phyloP scores from a whole-genome alignment of 2,797 vertebrate species.

The Anguilla pacifica region DNA sequence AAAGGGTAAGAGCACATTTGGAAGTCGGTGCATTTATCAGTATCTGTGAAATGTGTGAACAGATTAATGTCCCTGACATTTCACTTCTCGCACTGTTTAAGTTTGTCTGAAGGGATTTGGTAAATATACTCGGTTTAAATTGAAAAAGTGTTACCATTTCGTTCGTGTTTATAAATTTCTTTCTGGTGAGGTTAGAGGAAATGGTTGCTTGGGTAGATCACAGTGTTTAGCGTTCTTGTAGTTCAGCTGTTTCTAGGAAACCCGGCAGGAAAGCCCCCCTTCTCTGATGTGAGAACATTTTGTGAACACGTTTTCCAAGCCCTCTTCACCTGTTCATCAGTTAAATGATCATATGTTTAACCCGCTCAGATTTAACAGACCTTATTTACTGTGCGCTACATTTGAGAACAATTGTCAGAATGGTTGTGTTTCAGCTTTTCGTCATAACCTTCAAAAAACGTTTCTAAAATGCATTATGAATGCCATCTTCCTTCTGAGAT shows the following conservation, averaged over 20 bases:
- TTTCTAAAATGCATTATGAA: not conserved
- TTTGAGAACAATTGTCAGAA: not conserved
- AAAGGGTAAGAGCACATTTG: not conserved
- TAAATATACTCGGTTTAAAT: not conserved
- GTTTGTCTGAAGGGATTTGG: not conserved
- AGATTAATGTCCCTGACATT: conserved; percentile 5
- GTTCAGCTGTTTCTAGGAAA: conserved; percentile 18
- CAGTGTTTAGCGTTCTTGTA: conserved; percentile 11
- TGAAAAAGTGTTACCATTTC: conserved; percentile 7
- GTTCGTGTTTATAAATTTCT: conserved; percentile 12
- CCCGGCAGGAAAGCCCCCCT: not conserved
- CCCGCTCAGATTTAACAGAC: not conserved
- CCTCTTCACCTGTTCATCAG: not conserved
- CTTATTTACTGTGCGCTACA: not conserved
- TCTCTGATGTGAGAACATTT: not conserved
- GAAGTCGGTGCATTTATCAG: not conserved
- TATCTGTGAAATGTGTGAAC: not conserved
- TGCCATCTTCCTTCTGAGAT: not conserved
- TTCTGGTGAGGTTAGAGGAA: conserved; percentile 16
- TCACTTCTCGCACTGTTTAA: not conserved
- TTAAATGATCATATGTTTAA: not conserved
- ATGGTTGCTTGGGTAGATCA: not conserved
- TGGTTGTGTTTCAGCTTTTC: not conserved
- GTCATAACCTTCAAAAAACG: not conserved
- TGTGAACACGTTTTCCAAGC: not conserved